These are phyloP conservation scores for Leptonema lineaticorne DNA, from an alignment of 1,140 invertebrate genomes.

Conservation along the genomic window DNA sequence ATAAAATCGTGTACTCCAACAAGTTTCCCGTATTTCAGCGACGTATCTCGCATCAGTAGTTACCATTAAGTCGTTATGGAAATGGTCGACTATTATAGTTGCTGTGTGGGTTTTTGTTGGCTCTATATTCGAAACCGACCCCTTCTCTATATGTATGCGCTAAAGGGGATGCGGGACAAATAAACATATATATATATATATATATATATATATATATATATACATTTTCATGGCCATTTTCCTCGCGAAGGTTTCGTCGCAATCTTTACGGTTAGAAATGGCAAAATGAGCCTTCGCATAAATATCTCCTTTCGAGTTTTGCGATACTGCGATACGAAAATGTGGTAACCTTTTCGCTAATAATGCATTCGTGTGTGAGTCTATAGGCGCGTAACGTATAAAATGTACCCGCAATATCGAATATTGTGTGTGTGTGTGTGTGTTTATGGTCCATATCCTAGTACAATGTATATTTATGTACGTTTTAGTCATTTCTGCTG, in stretches of 20 bases:
- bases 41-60: conserved; percentile 36
- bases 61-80: conserved; percentile 40
- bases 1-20: conserved; percentile 22
- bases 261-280: conserved; percentile 13
- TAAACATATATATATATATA: conserved; percentile 24
- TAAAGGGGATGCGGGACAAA: conserved; percentile 11
- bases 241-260: not conserved
- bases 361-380: not conserved
- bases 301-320: not conserved
- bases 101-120: no score
- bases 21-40: conserved; percentile 38
- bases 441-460: not conserved
- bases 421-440: not conserved
- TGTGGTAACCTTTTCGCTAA: conserved; percentile 6
- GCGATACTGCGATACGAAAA: not conserved
- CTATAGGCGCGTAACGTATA: not conserved
- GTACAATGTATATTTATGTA: not conserved
- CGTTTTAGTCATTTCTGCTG: no score
- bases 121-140: not conserved
- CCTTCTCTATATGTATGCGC: not conserved
- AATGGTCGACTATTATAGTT: conserved; percentile 29
- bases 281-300: conserved; percentile 13
- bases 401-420: not conserved
- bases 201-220: no score
- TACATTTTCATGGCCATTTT: conserved; percentile 15